A percentile compares a stretch with the other conserved stretches of the same genome.
phyloP scores from a whole-genome alignment of 2,888 invertebrate species.

The Incurvaria masculella region DNA sequence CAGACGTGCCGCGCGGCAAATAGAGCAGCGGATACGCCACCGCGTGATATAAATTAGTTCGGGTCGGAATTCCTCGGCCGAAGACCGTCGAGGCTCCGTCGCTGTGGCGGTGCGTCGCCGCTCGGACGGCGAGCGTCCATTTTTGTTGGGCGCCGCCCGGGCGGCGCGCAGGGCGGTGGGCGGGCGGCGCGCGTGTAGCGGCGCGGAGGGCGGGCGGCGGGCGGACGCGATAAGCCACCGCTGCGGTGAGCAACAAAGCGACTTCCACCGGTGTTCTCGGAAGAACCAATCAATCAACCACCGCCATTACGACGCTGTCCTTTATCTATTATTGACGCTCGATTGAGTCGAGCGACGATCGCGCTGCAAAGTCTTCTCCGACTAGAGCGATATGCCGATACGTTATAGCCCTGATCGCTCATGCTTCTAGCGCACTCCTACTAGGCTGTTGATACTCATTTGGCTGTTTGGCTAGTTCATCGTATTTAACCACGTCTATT shows the following conservation, averaged over 20 bases:
- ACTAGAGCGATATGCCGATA: no score
- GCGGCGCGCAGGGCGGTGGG: background rate
- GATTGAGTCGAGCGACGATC: no score
- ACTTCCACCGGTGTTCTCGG: background rate
- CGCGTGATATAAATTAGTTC: background rate
- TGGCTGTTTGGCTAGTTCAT: no score
- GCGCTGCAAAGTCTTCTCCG: no score
- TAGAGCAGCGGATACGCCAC: background rate
- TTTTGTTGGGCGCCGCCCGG: background rate
- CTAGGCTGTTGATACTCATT: no score
- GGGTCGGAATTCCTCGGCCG: background rate
- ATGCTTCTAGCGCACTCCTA: no score
- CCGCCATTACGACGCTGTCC: background rate
- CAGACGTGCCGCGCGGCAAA: background rate
- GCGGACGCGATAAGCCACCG: background rate
- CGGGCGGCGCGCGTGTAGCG: background rate
- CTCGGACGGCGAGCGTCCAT: background rate
- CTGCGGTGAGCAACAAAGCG: background rate
- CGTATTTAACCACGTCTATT: no score
- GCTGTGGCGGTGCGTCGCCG: background rate
- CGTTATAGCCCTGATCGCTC: no score
- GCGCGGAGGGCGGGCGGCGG: background rate
- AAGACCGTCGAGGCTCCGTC: background rate
- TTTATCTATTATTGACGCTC: background rate
- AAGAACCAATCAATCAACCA: background rate